Evolutionary conservation across 30 jellyfish, hydroid and myxozoan species (phyloP).

Genomic region (Chironex yamaguchii): DNA sequence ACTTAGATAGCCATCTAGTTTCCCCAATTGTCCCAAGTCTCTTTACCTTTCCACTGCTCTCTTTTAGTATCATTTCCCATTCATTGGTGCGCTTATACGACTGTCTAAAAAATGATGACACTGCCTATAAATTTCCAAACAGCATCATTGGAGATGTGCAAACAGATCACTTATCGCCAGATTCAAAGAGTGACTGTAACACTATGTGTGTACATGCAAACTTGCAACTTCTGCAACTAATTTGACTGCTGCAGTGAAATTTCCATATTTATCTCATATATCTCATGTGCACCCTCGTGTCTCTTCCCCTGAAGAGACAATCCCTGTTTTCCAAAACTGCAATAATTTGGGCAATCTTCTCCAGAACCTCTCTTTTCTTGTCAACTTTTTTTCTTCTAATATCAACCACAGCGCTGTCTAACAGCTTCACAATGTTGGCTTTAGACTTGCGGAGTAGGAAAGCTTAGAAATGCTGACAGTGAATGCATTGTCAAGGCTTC

Average conservation of each 20-base stretch:
- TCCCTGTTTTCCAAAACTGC: conserved; percentile 34
- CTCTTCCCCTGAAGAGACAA: conserved; percentile 18
- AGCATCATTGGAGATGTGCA: conserved; percentile 24
- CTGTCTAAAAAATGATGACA: conserved; percentile 28
- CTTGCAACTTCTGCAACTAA: conserved; percentile 47
- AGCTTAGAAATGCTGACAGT: too few species aligned
- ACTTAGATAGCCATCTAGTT: conserved; percentile 19
- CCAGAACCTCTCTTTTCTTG: conserved; percentile 20
- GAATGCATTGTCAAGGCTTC: too few species aligned
- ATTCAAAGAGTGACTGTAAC: conserved; percentile 49
- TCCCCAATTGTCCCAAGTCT: conserved; percentile 22
- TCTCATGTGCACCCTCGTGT: conserved; percentile 42
- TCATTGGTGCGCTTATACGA: not conserved
- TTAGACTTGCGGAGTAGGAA: too few species aligned
- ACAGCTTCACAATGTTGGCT: too few species aligned
- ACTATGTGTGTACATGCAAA: conserved; percentile 48
- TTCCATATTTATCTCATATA: not conserved
- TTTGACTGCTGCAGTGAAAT: too few species aligned
- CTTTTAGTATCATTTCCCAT: conserved; percentile 2
- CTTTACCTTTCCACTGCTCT: conserved; percentile 2
- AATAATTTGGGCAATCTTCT: conserved; percentile 2
- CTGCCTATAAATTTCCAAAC: conserved; percentile 8
- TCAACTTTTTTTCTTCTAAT: conserved; percentile 5
- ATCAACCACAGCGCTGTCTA: too few species aligned
- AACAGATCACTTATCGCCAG: conserved; percentile 13